A percentile compares a stretch with the other conserved stretches of the same genome.
Conservation (phyloP, 2,797 vertebrate genomes). For the Amblyraja radiata region DNA sequence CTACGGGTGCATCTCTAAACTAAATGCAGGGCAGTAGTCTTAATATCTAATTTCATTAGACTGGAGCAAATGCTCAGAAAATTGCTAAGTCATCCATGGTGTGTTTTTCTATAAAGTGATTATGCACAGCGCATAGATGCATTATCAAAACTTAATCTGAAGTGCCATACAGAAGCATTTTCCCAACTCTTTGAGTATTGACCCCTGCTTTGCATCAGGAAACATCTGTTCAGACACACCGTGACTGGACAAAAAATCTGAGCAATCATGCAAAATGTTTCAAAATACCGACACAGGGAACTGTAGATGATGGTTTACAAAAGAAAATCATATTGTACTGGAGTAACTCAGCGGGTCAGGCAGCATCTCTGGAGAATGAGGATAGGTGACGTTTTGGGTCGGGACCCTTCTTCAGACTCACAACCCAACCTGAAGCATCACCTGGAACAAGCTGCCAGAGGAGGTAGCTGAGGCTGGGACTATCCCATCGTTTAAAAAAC, state of each 20-base stretch:
- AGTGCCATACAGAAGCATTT: not conserved
- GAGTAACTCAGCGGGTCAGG: no score
- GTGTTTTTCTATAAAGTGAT: not conserved
- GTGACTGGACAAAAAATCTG: not conserved
- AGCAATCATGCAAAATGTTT: not conserved
- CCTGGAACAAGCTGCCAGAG: no score
- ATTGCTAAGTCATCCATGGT: not conserved
- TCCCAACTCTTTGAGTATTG: not conserved
- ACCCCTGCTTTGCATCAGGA: not conserved
- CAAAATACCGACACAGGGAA: not conserved
- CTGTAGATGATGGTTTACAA: no score
- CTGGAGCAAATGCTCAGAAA: not conserved
- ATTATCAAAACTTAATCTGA: not conserved
- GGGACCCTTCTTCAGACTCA: no score
- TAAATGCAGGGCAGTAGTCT: not conserved
- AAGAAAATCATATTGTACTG: no score
- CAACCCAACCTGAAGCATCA: no score
- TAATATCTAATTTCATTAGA: not conserved
- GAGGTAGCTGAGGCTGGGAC: no score
- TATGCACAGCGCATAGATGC: not conserved
- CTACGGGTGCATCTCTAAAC: not conserved
- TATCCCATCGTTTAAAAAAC: no score
- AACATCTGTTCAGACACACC: not conserved
- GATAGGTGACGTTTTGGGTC: no score
- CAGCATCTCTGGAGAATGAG: no score